A percentile compares a stretch with the other conserved stretches of the same genome.
Conservation (phyloP, 2,113 vertebrate genomes). For the Mastomys natalensis region DNA sequence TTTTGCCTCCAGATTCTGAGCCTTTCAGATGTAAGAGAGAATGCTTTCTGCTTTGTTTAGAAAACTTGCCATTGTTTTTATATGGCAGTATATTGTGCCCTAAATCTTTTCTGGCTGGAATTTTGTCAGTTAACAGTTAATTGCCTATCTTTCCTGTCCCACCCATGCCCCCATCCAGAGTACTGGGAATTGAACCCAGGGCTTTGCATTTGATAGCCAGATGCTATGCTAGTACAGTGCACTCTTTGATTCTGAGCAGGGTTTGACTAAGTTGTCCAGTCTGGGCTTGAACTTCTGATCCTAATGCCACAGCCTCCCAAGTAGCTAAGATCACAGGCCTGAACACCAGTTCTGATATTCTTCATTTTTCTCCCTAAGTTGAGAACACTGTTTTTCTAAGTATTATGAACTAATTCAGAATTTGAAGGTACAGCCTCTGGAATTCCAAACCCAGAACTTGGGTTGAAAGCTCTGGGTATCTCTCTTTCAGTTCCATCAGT, state of each 20-base stretch:
- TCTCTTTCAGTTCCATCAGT: not conserved
- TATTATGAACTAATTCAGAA: not conserved
- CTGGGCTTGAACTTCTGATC: not conserved
- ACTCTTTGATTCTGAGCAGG: not conserved
- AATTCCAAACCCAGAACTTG: not conserved
- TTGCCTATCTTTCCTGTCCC: not conserved
- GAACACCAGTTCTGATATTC: not conserved
- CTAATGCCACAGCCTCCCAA: not conserved
- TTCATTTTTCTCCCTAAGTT: not conserved
- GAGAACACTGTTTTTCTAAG: conserved; percentile 13
- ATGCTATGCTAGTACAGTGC: not conserved
- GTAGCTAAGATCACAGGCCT: not conserved
- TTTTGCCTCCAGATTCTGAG: not conserved
- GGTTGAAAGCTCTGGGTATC: not conserved
- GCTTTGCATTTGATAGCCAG: not conserved
- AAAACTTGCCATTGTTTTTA: not conserved
- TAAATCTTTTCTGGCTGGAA: not conserved
- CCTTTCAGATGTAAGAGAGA: not conserved
- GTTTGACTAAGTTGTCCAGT: not conserved
- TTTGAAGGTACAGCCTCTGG: not conserved
- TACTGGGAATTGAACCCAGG: not conserved
- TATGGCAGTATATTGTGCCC: not conserved
- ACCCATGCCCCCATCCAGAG: not conserved
- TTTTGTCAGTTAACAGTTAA: not conserved
- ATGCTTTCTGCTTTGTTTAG: not conserved